Evolutionary conservation across 2,888 invertebrate genomes (phyloP), one percentile per base, ranked within the genome.

Genomic region (Drosophila cognata): DNA sequence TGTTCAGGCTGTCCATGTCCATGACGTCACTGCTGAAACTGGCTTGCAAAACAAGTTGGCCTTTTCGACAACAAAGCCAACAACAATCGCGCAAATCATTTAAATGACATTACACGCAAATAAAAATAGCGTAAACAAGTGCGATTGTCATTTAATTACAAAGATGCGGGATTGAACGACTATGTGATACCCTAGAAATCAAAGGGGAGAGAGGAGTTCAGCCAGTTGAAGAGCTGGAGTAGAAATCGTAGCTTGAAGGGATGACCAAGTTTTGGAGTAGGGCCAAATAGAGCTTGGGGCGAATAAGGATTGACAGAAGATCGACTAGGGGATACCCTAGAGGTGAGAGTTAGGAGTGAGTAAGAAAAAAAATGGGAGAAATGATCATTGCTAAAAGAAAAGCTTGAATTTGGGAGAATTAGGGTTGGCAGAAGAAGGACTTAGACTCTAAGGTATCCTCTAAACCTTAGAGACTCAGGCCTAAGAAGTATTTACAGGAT

Each of bases 81-180:
- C 77, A 79, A 77, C 79, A 80, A 82, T 77, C 69, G 65, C 79
- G 82, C 79, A 82, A 79, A 89, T 85, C 87, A 88, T 85, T 89
- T 88, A 88, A 88, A 89, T 87, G 85, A 87, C 88, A 87, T 87
- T 89, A 87, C 89, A 87, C 88, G 88, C 88, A 77, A 89, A 86
- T 81, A 64, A 25, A 52, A 21, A 79, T 16, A 78, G 81, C 70
- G 77, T 71, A 66, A 83, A 78, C 73, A 78, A 73, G 59, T 66
- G 65, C 58, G 63, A 68, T 61, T 68, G 50, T 28, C 48, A 50
- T 21, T 7, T 33, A 11, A 48, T 16, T 11, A n/a, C 4, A 7
- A 4, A 3, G 6, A 0, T 11, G 1, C 5, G 2, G 5, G 0
- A 1, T 4, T 36, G 46, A 18, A 10, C 41, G 62, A 28, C n/a